Conservation (phyloP, 2,797 vertebrate genomes). For the Argentina silus region DNA sequence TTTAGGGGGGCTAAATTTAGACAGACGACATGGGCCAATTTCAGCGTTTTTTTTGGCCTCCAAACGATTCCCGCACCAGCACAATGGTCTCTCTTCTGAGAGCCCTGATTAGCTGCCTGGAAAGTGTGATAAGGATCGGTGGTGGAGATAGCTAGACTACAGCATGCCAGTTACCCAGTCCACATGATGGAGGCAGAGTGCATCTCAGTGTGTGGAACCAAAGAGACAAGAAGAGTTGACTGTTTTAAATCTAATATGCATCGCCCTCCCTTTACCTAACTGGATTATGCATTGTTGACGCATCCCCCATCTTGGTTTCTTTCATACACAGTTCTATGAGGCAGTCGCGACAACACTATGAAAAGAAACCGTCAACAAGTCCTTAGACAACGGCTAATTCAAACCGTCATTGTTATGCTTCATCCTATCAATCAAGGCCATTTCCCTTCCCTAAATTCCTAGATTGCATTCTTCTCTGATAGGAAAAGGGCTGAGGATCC, state of each 20-base stretch:
- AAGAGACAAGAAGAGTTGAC: too few relatives aligned
- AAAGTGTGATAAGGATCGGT: slow-evolving; percentile 38
- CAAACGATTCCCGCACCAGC: slow-evolving; percentile 17
- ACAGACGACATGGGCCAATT: background rate
- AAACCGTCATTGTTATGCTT: background rate
- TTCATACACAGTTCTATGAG: background rate
- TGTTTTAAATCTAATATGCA: too few relatives aligned
- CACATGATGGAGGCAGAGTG: background rate
- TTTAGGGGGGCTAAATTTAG: slow-evolving; percentile 28
- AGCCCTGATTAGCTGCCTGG: slow-evolving; percentile 17
- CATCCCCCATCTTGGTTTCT: too few relatives aligned
- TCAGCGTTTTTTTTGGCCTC: slow-evolving; percentile 16
- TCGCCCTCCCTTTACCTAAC: too few relatives aligned
- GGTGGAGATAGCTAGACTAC: background rate
- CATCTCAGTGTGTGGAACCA: background rate
- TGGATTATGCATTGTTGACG: too few relatives aligned
- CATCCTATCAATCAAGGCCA: background rate
- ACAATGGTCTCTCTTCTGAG: background rate
- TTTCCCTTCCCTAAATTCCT: slow-evolving; percentile 18
- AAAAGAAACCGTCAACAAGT: background rate
- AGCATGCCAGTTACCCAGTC: slow-evolving; percentile 16
- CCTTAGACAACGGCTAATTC: background rate
- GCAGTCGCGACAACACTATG: background rate
- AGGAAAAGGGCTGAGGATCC: background rate
- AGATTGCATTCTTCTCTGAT: slow-evolving; percentile 33